Evolutionary conservation across 2,797 vertebrate genomes (phyloP), one percentile per base, ranked within the genome.

Genomic region (Ibycter americanus): DNA sequence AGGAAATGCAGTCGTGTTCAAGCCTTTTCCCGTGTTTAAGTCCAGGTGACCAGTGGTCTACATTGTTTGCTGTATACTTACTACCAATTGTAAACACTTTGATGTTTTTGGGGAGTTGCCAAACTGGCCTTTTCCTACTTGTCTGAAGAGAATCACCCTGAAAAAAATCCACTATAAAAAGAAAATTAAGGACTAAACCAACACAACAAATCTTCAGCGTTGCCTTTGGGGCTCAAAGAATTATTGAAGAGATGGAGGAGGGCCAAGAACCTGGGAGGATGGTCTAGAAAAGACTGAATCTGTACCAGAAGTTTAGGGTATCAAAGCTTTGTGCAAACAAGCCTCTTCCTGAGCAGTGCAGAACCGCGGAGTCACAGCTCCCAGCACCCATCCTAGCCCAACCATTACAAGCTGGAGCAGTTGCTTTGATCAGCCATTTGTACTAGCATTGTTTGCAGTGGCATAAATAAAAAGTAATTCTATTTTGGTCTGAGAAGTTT

Each of bases 401-500:
- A 25, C 3, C 44, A 44, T 47, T 63, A 42, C 8, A 67, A 92
- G 65, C 3, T 55, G n/a, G 12, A 78, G 46, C 34, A 46, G 38
- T 51, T 87, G 61, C 62, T 94, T 95, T 94, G 62, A 76, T 89
- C 49, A 82, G 26, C 16, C 21, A 38, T 58, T 94, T 91, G 29
- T 56, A 62, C 17, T 76, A 74, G 71, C 22, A 13, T 42, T 81
- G 62, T 68, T 76, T 66, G 32, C n/a, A 89, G 34, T 47, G 51
- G 51, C 38, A 72, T 62, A 83, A 95, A 68, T 46, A 85, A 80
- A 12, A 36, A 89, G 19, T 25, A 54, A 49, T 56, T 93, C 49
- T 72, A 87, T 78, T 96, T 76, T 26, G 1, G 31, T 79, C 83
- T 36, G 58, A 86, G 34, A 92, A 65, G 22, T 73, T 85, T 51